phyloP scores from a whole-genome alignment of 2,113 vertebrate species.

The Setophaga petechia region DNA sequence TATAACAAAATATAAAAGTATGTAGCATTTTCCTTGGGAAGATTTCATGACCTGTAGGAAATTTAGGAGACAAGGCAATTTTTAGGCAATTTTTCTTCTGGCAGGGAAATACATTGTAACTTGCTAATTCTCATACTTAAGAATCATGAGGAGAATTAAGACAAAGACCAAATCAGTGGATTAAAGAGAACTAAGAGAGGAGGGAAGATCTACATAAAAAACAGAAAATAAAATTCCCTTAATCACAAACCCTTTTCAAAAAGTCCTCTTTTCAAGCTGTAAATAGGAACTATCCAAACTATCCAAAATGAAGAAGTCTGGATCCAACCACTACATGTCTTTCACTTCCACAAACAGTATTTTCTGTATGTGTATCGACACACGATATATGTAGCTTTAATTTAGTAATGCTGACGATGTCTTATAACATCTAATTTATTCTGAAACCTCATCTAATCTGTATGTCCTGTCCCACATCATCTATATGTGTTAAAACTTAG shows the following conservation, averaged over 20 bases:
- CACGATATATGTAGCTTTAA: neutral
- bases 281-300: neutral
- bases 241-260: conserved; percentile 16
- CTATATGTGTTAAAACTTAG: neutral
- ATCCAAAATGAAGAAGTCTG: neutral
- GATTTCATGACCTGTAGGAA: neutral
- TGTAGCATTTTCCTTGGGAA: neutral
- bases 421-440: neutral
- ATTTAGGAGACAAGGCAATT: neutral
- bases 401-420: neutral
- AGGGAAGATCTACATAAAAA: conserved; percentile 1
- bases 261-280: neutral
- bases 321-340: neutral
- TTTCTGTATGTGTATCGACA: neutral
- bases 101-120: neutral
- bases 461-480: neutral
- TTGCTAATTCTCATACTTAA: conserved; percentile 24
- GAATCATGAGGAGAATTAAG: neutral
- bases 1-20: neutral
- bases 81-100: neutral
- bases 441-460: neutral
- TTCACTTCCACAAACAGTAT: neutral
- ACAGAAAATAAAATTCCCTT: neutral
- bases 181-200: neutral
- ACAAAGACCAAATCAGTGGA: neutral